Conservation (phyloP, 2,797 vertebrate genomes). For the Galagoides demidoff region DNA sequence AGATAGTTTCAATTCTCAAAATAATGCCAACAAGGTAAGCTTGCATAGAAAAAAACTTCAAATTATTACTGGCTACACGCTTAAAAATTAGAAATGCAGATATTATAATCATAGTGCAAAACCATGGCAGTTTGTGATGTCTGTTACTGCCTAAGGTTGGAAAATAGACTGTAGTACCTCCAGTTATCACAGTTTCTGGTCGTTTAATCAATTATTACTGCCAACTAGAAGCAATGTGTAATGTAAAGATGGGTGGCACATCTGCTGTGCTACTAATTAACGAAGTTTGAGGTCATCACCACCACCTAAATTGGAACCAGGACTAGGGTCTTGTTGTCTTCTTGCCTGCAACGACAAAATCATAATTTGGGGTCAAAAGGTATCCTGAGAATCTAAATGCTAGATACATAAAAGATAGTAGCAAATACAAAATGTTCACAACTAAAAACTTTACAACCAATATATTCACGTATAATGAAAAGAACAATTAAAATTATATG, state of each 20-base stretch:
- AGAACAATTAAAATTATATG: conserved; percentile 41
- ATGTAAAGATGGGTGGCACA: conserved; percentile 67
- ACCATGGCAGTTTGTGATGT: conserved; percentile 89
- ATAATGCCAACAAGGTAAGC: conserved; percentile 92
- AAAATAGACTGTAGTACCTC: conserved; percentile 85
- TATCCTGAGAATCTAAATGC: neutral
- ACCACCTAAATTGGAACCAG: conserved; percentile 95
- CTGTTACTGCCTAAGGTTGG: conserved; percentile 85
- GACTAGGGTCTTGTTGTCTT: conserved; percentile 98
- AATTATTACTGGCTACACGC: conserved; percentile 91
- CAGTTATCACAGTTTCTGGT: conserved; percentile 94
- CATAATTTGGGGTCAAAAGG: conserved; percentile 26
- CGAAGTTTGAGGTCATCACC: conserved; percentile 97
- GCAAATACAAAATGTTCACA: conserved; percentile 22
- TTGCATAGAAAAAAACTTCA: conserved; percentile 90
- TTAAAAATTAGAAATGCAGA: conserved; percentile 89
- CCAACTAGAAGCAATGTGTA: conserved; percentile 84
- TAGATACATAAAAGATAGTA: conserved; percentile 47
- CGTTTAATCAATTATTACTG: conserved; percentile 87
- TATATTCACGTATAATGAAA: conserved; percentile 30
- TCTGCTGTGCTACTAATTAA: conserved; percentile 85
- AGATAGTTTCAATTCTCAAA: conserved; percentile 89
- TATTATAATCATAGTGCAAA: conserved; percentile 95
- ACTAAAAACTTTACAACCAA: conserved; percentile 6
- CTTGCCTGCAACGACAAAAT: conserved; percentile 91